These are phyloP conservation scores for Drosophila ficusphila DNA, from an alignment of 1,140 invertebrate genomes.

Conservation along the genomic window DNA sequence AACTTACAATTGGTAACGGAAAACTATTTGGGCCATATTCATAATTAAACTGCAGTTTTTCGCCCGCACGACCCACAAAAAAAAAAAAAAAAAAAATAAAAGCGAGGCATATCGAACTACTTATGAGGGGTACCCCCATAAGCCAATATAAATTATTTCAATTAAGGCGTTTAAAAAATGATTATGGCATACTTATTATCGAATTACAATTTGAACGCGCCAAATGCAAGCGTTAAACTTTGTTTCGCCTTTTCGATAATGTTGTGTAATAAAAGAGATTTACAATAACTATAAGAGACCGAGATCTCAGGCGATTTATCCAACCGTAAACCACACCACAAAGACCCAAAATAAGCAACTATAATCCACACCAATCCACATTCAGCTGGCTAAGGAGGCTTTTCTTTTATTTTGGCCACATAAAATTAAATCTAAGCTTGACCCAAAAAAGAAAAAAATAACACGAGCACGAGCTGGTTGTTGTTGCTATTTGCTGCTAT, in stretches of 20 bases:
- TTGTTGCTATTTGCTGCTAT: background rate
- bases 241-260: constrained; percentile 64
- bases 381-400: constrained; percentile 21
- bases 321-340: constrained; percentile 16
- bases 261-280: constrained; percentile 76
- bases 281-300: constrained; percentile 41
- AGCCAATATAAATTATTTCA: constrained; percentile 73
- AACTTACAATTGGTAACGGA: constrained; percentile 54
- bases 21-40: constrained; percentile 42
- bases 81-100: background rate
- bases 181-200: constrained; percentile 76
- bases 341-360: constrained; percentile 3
- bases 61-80: constrained; percentile 15
- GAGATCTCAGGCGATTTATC: constrained; percentile 44
- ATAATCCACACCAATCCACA: constrained; percentile 1
- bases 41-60: constrained; percentile 62
- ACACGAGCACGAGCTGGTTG: constrained; percentile 18
- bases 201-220: constrained; percentile 67
- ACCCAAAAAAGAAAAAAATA: constrained; percentile 76
- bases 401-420: constrained; percentile 33
- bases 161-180: constrained; percentile 79
- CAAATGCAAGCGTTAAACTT: constrained; percentile 60
- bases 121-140: constrained; percentile 44
- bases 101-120: constrained; percentile 2
- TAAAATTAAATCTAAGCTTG: constrained; percentile 80